Base-by-base conservation (phyloP, 2,797 vertebrate species). In the Menidia menidia region DNA sequence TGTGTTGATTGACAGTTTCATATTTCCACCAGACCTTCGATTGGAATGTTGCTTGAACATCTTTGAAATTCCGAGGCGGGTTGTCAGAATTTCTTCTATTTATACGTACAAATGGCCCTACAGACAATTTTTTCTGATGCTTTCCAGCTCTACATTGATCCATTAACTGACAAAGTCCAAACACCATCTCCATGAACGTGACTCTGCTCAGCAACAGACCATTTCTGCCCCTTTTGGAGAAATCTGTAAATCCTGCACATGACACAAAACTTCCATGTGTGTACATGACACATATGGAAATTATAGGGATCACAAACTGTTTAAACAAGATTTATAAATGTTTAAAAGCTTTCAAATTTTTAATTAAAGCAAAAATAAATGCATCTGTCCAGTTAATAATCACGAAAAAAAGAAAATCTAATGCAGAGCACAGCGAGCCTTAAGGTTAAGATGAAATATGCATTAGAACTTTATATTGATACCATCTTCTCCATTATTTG, bases 101-200 rank as follows among this genome's bases (percentile, higher is more conserved):
- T 58, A 54, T 45, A 62, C 52, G 60, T 54, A 61, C 32, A 81
- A 76, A 78, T 71, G 31, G 68, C 18, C 44, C 54, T 35, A 31
- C 4, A 32, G 32, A 25, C 48, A 66, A n/a, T 10, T 74, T 76
- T 68, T 19, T 73, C 51, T 39, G 32, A 25, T 16, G 48, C 58
- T 76, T 55, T 56, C 48, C 41, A 42, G 12, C 16, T 6, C 62
- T 73, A 9, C 55, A 41, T 45, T 51, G 39, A 68, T 60, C 50
- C n/a, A 54, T 64, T 79, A 83, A 88, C 60, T 87, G 75, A 69
- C 79, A 84, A 55, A 82, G 77, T 85, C 71, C 31, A 82, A 85
- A 30, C 15, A n/a, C 6, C 41, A 45, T 71, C 51, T 58, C 59
- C 39, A 35, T 52, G 1, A 39, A 39, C 6, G 6, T 39, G 35